Base-by-base conservation (phyloP, 2,888 invertebrate genomes). In the Apodemia mormo region DNA sequence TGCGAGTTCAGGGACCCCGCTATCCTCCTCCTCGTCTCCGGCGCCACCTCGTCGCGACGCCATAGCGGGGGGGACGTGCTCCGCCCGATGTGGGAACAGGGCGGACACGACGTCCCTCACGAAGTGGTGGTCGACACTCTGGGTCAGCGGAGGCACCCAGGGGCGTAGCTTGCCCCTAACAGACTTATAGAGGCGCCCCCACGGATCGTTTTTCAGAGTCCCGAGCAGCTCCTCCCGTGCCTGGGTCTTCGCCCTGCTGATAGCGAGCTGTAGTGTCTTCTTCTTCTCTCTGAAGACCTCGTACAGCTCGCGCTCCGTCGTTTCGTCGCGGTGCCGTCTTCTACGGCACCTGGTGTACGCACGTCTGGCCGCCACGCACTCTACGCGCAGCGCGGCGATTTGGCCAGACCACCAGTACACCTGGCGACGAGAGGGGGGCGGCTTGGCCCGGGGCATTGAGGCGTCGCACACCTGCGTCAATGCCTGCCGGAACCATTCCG, bases 141-240 rank as follows among this genome's bases (percentile, higher is more conserved):
- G 68, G 6, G 58, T 49, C 45, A 49, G 14, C 66, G 66, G 45
- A 66, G 52, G n/a, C n/a, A 72, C 58, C 64, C 72, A 64, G 12
- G 73, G 72, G 9, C 75, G 72, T 2, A 37, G 22, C 54, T 66
- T 14, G 43, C 33, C 56, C 4, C 9, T 12, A 1, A 54, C 56
- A n/a, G 64, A 45, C 8, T 37, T 45, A 1, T 2, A 49, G 45
- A 6, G 45, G 1, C 2, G 22, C 61, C 1, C 37, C 49, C 33
- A 29, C n/a, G 22, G 29, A 14, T 12, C 61, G 49, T 49, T 67
- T 58, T 33, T n/a, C 52, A 4, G 65, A 65, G 6, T 54, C 29
- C 3, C 43, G 70, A 0, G 69, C 68, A n/a, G 70, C 29, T 1
- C 70, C 70, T 70, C 72, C 68, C 14, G 70, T 69, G 10, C 70